A percentile compares a stretch with the other conserved stretches of the same genome.
Evolutionary conservation across 1,140 invertebrate genomes (phyloP).

Genomic region (Calycopis cecrops): DNA sequence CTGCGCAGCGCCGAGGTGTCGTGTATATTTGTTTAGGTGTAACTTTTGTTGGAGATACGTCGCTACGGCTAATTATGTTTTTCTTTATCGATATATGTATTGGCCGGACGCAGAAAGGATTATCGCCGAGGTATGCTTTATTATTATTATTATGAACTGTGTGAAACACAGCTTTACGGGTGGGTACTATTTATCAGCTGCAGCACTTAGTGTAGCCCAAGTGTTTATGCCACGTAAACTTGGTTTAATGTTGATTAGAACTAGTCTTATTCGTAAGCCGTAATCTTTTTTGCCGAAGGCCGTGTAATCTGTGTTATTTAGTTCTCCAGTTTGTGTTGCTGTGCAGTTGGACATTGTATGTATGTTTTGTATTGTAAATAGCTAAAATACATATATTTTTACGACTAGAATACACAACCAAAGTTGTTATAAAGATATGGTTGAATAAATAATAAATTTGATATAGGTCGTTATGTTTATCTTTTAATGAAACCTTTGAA

Average conservation of each 20-base stretch:
- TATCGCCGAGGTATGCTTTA: conserved; percentile 37
- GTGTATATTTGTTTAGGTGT: conserved; percentile 60
- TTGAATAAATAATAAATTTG: conserved; percentile 70
- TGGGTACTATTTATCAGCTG: conserved; percentile 46
- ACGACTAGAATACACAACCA: conserved; percentile 73
- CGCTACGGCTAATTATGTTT: conserved; percentile 67
- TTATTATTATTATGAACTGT: conserved; percentile 40
- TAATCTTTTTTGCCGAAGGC: conserved; percentile 55
- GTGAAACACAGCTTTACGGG: conserved; percentile 44
- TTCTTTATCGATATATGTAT: conserved; percentile 53
- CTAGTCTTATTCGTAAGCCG: conserved; percentile 48
- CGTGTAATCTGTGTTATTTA: conserved; percentile 69
- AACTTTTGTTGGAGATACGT: conserved; percentile 48
- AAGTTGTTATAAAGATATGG: conserved; percentile 74
- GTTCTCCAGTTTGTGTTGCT: conserved; percentile 67
- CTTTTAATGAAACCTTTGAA: conserved; percentile 54
- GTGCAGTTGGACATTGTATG: conserved; percentile 70
- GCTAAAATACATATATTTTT: conserved; percentile 73
- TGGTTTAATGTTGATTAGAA: conserved; percentile 37
- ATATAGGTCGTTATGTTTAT: conserved; percentile 71
- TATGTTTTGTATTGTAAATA: conserved; percentile 73
- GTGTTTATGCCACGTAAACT: conserved; percentile 38
- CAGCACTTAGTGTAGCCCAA: conserved; percentile 37
- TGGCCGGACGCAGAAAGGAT: conserved; percentile 55
- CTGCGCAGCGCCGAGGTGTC: conserved; percentile 54